phyloP scores from a whole-genome alignment of 2,888 invertebrate species.

The Callimorpha dominula region DNA sequence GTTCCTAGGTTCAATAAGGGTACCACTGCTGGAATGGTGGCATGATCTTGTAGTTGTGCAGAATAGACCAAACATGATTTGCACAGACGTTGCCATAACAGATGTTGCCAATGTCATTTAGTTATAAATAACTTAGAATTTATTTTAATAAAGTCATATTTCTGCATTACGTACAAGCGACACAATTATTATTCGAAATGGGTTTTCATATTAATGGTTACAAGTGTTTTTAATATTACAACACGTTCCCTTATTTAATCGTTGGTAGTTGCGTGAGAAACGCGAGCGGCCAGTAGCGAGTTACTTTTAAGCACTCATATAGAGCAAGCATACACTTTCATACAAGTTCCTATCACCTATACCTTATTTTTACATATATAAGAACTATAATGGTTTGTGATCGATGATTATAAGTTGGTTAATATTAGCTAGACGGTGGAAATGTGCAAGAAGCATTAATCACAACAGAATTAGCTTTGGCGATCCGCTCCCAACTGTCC shows the following conservation, averaged over 20 bases:
- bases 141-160: slow-evolving; percentile 41
- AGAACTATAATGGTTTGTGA: slow-evolving; percentile 48
- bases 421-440: slow-evolving; percentile 71
- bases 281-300: slow-evolving; percentile 80
- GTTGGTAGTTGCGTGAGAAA: slow-evolving; percentile 84
- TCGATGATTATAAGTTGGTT: slow-evolving; percentile 50
- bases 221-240: slow-evolving; percentile 76
- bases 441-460: slow-evolving; percentile 85
- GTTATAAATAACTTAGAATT: slow-evolving; percentile 38
- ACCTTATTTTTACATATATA: slow-evolving; percentile 48
- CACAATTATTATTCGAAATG: slow-evolving; percentile 60
- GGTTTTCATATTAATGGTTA: slow-evolving; percentile 64
- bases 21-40: too few species aligned
- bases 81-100: slow-evolving; percentile 25
- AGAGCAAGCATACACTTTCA: slow-evolving; percentile 46
- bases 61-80: not conserved
- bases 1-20: too few species aligned
- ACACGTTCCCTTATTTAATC: slow-evolving; percentile 79
- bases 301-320: slow-evolving; percentile 69
- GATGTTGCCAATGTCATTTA: slow-evolving; percentile 50
- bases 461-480: slow-evolving; percentile 86
- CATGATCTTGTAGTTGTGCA: not conserved
- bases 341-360: slow-evolving; percentile 25
- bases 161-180: slow-evolving; percentile 55
- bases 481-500: slow-evolving; percentile 84